Evolutionary conservation across 2,888 invertebrate genomes (phyloP).

Genomic region (Chirona hameri): DNA sequence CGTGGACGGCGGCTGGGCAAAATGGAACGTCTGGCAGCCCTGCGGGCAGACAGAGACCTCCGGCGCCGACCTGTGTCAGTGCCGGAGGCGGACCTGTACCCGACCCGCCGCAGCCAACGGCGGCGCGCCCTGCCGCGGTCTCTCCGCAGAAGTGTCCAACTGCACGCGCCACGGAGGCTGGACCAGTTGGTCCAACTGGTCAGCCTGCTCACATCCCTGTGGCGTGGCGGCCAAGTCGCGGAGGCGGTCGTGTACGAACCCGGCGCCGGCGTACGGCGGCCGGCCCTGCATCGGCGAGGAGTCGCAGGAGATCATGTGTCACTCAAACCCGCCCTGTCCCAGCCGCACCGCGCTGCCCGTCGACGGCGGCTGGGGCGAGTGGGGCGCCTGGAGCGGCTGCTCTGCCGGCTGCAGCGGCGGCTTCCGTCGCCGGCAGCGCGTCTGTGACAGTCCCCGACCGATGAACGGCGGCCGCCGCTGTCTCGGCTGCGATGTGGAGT

Average conservation of each 20-base stretch:
- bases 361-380: constrained; percentile 65
- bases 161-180: constrained; percentile 89
- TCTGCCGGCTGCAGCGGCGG: constrained; percentile 67
- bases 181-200: constrained; percentile 92
- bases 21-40: constrained; percentile 76
- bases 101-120: constrained; percentile 76
- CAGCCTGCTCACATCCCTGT: constrained; percentile 79
- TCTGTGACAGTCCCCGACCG: constrained; percentile 68
- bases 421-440: constrained; percentile 67
- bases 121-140: constrained; percentile 64
- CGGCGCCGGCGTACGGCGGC: constrained; percentile 79
- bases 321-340: constrained; percentile 47
- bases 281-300: constrained; percentile 80
- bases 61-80: constrained; percentile 65
- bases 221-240: constrained; percentile 69
- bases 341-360: constrained; percentile 55
- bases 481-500: constrained; percentile 67
- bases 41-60: constrained; percentile 67
- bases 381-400: constrained; percentile 79
- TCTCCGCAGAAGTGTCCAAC: constrained; percentile 62
- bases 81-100: constrained; percentile 73
- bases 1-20: constrained; percentile 81
- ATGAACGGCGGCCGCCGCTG: constrained; percentile 68
- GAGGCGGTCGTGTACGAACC: constrained; percentile 76
- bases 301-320: constrained; percentile 72